Percentiles rank a stretch among this genome's conserved stretches.
These are phyloP conservation scores for Eulemur rubriventer DNA, from an alignment of 2,797 vertebrate species.

Conservation along the genomic window DNA sequence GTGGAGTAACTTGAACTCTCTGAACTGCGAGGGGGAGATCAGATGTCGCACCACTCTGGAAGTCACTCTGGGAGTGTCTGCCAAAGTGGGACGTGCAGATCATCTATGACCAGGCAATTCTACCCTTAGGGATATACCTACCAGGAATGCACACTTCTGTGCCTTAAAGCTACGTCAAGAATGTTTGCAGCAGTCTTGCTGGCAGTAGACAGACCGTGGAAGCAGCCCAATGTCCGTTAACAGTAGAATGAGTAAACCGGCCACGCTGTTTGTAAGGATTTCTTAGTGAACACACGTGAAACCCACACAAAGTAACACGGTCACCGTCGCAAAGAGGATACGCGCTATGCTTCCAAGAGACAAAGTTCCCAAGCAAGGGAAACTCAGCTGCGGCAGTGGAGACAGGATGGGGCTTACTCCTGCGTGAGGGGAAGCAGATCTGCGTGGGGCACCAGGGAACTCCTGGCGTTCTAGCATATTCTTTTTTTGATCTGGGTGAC, in stretches of 20 bases:
- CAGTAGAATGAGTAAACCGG: rapidly evolving
- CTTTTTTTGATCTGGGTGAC: too few species aligned
- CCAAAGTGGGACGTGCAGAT: rapidly evolving
- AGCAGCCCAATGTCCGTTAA: background rate
- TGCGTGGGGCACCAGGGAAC: rapidly evolving
- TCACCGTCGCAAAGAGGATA: background rate
- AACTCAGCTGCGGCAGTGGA: rapidly evolving
- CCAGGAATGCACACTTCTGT: background rate
- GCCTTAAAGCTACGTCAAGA: background rate
- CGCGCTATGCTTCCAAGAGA: rapidly evolving
- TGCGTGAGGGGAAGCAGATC: rapidly evolving
- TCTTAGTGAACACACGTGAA: too few species aligned
- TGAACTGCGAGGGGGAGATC: rapidly evolving
- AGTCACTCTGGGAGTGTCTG: background rate
- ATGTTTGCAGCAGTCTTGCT: rapidly evolving
- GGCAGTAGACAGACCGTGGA: too few species aligned
- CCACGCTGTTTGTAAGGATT: rapidly evolving
- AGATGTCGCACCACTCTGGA: rapidly evolving
- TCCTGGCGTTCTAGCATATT: rapidly evolving
- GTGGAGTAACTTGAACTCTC: rapidly evolving
- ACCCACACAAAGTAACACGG: rapidly evolving
- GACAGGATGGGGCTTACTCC: rapidly evolving
- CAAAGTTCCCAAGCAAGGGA: background rate
- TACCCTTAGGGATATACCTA: rapidly evolving
- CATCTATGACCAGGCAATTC: rapidly evolving